Conservation (phyloP, 2,888 invertebrate genomes). For the Apotomis capreana region DNA sequence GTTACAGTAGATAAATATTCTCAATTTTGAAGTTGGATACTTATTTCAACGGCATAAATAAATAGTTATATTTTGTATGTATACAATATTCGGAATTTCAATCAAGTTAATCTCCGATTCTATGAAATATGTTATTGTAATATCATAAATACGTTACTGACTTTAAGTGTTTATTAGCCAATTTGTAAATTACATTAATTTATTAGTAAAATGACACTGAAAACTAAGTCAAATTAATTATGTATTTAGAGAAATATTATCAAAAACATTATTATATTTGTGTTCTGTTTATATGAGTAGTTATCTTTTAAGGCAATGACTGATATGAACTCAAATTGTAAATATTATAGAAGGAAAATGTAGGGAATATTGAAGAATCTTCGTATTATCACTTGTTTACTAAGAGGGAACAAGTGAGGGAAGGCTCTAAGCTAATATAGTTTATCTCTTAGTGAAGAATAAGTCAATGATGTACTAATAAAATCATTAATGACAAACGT, state of each 20-base stretch:
- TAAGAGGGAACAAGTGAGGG: conserved; percentile 46
- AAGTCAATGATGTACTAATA: conserved; percentile 24
- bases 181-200: conserved; percentile 7
- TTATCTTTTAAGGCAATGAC: conserved; percentile 58
- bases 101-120: no score
- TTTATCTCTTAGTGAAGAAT: conserved; percentile 38
- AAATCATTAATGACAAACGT: conserved; percentile 15
- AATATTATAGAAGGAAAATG: conserved; percentile 48
- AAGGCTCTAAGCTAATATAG: conserved; percentile 56
- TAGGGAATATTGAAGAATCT: conserved; percentile 47
- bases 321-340: conserved; percentile 58
- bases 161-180: conserved; percentile 14
- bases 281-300: conserved; percentile 19
- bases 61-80: no score
- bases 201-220: conserved; percentile 10
- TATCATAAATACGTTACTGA: conserved; percentile 6
- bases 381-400: conserved; percentile 53
- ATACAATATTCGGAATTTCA: no score
- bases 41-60: no score
- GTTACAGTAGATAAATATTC: no score
- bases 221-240: conserved; percentile 12
- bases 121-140: not conserved
- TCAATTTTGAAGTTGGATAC: no score
- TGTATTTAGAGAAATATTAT: conserved; percentile 19
- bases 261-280: conserved; percentile 1